Percentiles rank a stretch among this genome's conserved stretches.
phyloP scores from a whole-genome alignment of 2,797 vertebrate species.

The Myripristis murdjan region DNA sequence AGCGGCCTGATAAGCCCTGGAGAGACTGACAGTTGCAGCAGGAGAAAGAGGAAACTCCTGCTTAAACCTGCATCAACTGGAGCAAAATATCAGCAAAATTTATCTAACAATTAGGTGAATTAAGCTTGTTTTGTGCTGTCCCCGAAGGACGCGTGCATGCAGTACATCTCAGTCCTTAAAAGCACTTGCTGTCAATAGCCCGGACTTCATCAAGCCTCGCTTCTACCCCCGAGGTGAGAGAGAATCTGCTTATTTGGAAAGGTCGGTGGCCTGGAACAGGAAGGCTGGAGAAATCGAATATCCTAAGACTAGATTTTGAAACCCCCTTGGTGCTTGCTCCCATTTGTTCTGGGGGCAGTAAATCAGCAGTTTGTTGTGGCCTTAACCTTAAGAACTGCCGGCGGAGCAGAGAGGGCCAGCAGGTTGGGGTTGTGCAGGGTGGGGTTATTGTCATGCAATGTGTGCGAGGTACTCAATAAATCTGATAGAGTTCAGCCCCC shows the following conservation, averaged over 20 bases:
- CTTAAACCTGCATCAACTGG: conserved; percentile 41
- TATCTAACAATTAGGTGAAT: conserved; percentile 70
- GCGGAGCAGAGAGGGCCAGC: conserved; percentile 64
- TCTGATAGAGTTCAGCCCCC: conserved; percentile 72
- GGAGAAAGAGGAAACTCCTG: conserved; percentile 33
- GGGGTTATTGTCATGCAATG: conserved; percentile 71
- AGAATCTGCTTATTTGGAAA: conserved; percentile 77
- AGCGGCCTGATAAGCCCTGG: conserved; percentile 78
- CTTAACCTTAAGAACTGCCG: conserved; percentile 74
- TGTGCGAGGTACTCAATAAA: conserved; percentile 67
- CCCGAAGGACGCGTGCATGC: conserved; percentile 31
- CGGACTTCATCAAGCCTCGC: conserved; percentile 61
- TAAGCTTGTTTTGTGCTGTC: background rate
- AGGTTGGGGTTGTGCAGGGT: conserved; percentile 49
- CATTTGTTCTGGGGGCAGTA: conserved; percentile 75
- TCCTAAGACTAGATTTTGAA: conserved; percentile 66
- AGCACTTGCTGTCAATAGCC: conserved; percentile 40
- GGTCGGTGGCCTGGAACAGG: conserved; percentile 71
- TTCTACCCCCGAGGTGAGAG: conserved; percentile 68
- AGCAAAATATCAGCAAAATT: conserved; percentile 73
- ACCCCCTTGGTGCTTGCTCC: conserved; percentile 63
- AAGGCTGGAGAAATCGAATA: conserved; percentile 76
- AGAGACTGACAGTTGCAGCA: conserved; percentile 58
- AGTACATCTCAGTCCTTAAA: conserved; percentile 62
- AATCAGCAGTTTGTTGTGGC: conserved; percentile 77